These are phyloP conservation scores for Campopleginae sp. DNA, from an alignment of 2,888 invertebrate species.

Conservation along the genomic window DNA sequence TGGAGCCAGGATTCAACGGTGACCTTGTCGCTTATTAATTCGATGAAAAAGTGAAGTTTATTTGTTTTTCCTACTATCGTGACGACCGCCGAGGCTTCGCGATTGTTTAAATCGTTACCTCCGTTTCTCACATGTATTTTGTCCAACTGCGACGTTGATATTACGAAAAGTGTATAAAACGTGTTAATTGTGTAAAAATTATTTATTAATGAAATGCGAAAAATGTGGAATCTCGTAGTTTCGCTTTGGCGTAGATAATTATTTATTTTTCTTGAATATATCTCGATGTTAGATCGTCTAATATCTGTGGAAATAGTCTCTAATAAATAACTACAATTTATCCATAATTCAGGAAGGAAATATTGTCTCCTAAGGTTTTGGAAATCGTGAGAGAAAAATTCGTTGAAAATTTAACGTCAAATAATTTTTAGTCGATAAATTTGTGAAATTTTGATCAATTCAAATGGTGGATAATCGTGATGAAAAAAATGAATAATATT, in stretches of 20 bases:
- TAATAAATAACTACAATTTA: not conserved
- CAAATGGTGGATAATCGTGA: not conserved
- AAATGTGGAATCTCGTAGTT: slow-evolving; percentile 61
- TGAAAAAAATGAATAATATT: not conserved
- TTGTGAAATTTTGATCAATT: not conserved
- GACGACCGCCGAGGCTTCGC: slow-evolving; percentile 5
- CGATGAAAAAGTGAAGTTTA: no score
- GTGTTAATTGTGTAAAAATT: not conserved
- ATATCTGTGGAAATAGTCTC: slow-evolving; percentile 20
- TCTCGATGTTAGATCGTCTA: slow-evolving; percentile 55
- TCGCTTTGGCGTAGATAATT: slow-evolving; percentile 42
- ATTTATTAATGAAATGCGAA: slow-evolving; percentile 7
- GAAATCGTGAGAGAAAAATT: not conserved
- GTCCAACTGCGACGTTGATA: slow-evolving; percentile 10
- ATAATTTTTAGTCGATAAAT: not conserved
- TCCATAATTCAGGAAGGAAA: not conserved
- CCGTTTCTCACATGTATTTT: slow-evolving; percentile 12
- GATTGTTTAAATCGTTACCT: slow-evolving; percentile 10
- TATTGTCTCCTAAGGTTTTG: not conserved
- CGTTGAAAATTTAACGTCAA: not conserved
- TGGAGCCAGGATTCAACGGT: slow-evolving; percentile 84
- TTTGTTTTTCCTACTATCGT: slow-evolving; percentile 9
- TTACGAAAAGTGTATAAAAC: slow-evolving; percentile 16
- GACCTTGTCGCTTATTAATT: slow-evolving; percentile 80
- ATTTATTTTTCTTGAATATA: slow-evolving; percentile 29